Evolutionary conservation across 2,797 vertebrate genomes (phyloP).

Genomic region (Malacoraja senta): DNA sequence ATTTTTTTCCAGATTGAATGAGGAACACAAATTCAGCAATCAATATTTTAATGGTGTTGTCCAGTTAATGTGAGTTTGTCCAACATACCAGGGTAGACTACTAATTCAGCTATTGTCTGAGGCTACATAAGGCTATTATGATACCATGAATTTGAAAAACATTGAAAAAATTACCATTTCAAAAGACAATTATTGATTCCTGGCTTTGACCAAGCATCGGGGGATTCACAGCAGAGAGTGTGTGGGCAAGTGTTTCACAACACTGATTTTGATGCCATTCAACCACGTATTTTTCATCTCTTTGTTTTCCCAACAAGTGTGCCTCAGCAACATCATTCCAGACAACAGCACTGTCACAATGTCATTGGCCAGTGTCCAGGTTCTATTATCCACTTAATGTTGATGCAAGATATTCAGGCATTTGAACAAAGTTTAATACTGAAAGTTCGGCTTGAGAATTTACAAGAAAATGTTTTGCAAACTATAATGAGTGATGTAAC

Average conservation of each 20-base stretch:
- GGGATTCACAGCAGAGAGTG: background rate
- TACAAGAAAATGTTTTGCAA: background rate
- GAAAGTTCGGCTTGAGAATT: background rate
- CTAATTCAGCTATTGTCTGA: background rate
- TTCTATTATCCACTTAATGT: background rate
- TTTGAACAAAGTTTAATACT: background rate
- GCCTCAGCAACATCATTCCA: background rate
- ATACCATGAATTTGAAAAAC: background rate
- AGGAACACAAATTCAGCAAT: background rate
- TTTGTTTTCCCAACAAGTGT: background rate
- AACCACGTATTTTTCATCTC: background rate
- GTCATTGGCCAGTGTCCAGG: background rate
- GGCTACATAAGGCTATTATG: too few species aligned
- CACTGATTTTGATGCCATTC: background rate
- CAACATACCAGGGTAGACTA: too few species aligned
- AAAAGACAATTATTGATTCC: background rate
- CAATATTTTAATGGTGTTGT: background rate
- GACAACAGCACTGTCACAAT: too few species aligned
- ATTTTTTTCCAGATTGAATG: background rate
- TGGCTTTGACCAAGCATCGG: background rate
- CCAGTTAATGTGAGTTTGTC: background rate
- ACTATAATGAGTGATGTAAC: background rate
- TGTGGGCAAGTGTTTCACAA: background rate
- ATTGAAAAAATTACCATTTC: background rate
- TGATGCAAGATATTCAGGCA: background rate